phyloP scores from a whole-genome alignment of 2,888 invertebrate genomes.

The Iselma pallidipennis region DNA sequence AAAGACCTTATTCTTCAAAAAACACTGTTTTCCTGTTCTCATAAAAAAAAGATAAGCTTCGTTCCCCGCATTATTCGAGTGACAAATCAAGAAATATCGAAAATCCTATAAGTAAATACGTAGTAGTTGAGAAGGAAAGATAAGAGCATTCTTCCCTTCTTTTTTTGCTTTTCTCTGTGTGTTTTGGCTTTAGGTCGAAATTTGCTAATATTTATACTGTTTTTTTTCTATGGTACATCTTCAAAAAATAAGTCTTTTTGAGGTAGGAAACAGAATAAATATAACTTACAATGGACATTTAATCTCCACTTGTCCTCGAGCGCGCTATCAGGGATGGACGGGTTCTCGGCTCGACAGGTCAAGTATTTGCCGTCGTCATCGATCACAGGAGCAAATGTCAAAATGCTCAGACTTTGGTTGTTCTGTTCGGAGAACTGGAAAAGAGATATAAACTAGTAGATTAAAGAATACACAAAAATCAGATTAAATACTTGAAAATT shows the following conservation, averaged over 20 bases:
- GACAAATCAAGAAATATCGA: slow-evolving; percentile 14
- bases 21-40: background rate
- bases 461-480: no score
- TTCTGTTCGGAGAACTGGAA: slow-evolving; percentile 78
- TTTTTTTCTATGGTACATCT: background rate
- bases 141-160: background rate
- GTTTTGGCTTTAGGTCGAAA: background rate
- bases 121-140: slow-evolving; percentile 2
- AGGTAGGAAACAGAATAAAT: slow-evolving; percentile 20
- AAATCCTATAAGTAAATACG: background rate
- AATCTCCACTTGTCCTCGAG: slow-evolving; percentile 87
- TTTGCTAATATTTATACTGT: background rate
- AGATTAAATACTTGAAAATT: no score
- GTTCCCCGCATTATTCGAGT: background rate
- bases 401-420: slow-evolving; percentile 82
- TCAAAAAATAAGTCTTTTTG: slow-evolving; percentile 12
- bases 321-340: slow-evolving; percentile 78
- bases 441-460: slow-evolving; percentile 3
- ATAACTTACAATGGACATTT: slow-evolving; percentile 82
- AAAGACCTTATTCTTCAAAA: no score
- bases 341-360: slow-evolving; percentile 87
- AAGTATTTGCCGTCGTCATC: slow-evolving; percentile 90
- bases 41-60: background rate
- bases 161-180: background rate
- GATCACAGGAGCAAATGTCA: slow-evolving; percentile 79